These are phyloP conservation scores for Eufriesea mexicana DNA, from an alignment of 1,140 invertebrate species.

Conservation along the genomic window DNA sequence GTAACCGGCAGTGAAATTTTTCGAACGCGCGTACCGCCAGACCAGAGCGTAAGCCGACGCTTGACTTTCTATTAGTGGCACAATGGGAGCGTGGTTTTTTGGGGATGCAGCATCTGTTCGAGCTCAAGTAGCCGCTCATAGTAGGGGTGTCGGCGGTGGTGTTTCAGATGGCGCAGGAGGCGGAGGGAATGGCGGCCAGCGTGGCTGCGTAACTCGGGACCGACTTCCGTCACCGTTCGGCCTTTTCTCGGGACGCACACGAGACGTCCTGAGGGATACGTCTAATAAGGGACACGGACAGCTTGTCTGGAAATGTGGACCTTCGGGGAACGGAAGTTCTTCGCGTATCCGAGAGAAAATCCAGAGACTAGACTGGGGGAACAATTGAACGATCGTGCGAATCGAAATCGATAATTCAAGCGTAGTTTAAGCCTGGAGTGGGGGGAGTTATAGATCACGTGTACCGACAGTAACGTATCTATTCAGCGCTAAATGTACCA, in stretches of 20 bases:
- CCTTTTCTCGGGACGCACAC: not conserved
- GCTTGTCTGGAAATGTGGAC: conserved; percentile 21
- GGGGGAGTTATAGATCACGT: too few species aligned
- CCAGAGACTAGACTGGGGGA: not conserved
- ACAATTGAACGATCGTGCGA: not conserved
- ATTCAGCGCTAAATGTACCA: too few species aligned
- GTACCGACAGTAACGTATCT: too few species aligned
- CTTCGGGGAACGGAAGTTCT: conserved; percentile 7
- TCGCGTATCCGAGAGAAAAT: not conserved
- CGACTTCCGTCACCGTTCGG: conserved; percentile 67
- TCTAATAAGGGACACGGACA: conserved; percentile 37
- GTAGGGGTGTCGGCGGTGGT: conserved; percentile 55
- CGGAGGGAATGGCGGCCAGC: conserved; percentile 27
- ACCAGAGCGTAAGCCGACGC: conserved; percentile 65
- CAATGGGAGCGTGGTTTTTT: conserved; percentile 76
- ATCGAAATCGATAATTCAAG: not conserved
- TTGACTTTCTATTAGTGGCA: conserved; percentile 79
- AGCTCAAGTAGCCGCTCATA: conserved; percentile 76
- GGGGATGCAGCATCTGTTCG: conserved; percentile 79
- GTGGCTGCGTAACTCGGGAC: conserved; percentile 63
- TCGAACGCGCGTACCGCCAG: conserved; percentile 13
- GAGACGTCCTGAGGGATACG: conserved; percentile 6
- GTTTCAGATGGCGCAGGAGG: not conserved
- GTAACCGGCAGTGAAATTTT: conserved; percentile 24
- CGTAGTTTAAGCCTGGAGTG: not conserved